Base-by-base conservation (phyloP, 64 coral and sea anemone genomes). In the Montipora sp. region DNA sequence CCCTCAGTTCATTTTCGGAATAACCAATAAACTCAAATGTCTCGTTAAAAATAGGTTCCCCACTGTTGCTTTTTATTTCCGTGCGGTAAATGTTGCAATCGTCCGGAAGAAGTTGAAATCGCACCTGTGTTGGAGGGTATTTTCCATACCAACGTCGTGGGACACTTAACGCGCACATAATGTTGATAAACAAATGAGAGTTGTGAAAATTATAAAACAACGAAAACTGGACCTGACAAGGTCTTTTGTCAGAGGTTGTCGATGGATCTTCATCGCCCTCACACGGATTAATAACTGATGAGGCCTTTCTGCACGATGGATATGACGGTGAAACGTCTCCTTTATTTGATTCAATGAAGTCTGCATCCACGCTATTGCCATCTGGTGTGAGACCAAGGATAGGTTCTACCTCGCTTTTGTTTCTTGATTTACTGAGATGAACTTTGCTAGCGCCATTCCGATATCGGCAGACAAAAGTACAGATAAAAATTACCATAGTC, bases 11-110 rank as follows among this genome's bases (percentile, higher is more conserved):
- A 24, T 78, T 75, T 68, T 93, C 81, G 0, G 95, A 96, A 82
- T 96, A 96, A 8, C 95, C 95, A 44, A 96, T 81, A 90, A 96
- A 96, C 81, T 96, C 95, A n/a, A 96, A 96, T 51, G 95, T 94
- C 55, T 96, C 95, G 82, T 96, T 96, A 78, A 91, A 96, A 63
- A 96, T 96, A 1, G 95, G 95, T 60, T 94, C 92, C 19, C 71
- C 87, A 45, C 84, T 91, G 74, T 90, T 94, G 1, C 47, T 73
- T 79, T 90, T 92, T 19, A 96, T 91, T 83, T 94, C 92, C 8
- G 95, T 96, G 27, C 89, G 91, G 79, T 94, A 96, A 77, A 94
- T 71, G 43, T 96, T 89, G 65, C 75, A 92, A 12, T 90, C 90
- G 69, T 96, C 95, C 46, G 95, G 95, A 0, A 96, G 88, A 65